phyloP scores from a whole-genome alignment of 2,888 invertebrate genomes.

The Mechanitis mazaeus region DNA sequence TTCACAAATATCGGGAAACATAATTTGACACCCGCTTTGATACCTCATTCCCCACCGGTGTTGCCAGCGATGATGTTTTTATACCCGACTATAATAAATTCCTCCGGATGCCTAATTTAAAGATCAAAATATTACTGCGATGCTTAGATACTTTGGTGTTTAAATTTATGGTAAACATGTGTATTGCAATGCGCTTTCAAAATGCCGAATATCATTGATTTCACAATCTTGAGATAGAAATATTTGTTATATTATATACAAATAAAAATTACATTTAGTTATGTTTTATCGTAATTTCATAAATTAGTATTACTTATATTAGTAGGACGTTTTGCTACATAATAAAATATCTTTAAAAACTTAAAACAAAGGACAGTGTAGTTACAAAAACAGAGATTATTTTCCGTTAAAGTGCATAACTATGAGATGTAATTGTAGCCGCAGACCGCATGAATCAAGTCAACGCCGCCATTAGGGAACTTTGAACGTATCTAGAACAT shows the following conservation, averaged over 20 bases:
- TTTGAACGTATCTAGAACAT: constrained; percentile 46
- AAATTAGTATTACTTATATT: not conserved
- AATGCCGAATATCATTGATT: constrained; percentile 37
- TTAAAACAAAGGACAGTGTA: not conserved
- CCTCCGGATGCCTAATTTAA: constrained; percentile 57
- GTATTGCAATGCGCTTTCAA: constrained; percentile 45
- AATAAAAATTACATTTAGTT: not conserved
- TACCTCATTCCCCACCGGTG: constrained; percentile 45
- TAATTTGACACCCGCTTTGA: constrained; percentile 66
- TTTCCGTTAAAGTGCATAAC: constrained; percentile 5
- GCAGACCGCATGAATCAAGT: constrained; percentile 50
- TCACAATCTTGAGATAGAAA: constrained; percentile 15
- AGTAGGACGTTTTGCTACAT: not conserved
- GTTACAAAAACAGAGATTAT: constrained; percentile 11
- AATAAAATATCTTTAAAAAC: not conserved
- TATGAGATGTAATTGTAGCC: constrained; percentile 24
- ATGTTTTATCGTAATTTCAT: not conserved
- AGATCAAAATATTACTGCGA: constrained; percentile 56
- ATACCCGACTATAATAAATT: constrained; percentile 57
- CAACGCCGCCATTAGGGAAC: constrained; percentile 45
- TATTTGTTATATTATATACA: constrained; percentile 8
- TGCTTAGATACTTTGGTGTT: constrained; percentile 38
- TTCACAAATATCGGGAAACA: constrained; percentile 69
- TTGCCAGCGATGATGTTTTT: constrained; percentile 63
- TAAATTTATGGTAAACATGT: constrained; percentile 61